These are phyloP conservation scores for Matsumurasca onukii DNA, from an alignment of 1,140 invertebrate species.

Conservation along the genomic window DNA sequence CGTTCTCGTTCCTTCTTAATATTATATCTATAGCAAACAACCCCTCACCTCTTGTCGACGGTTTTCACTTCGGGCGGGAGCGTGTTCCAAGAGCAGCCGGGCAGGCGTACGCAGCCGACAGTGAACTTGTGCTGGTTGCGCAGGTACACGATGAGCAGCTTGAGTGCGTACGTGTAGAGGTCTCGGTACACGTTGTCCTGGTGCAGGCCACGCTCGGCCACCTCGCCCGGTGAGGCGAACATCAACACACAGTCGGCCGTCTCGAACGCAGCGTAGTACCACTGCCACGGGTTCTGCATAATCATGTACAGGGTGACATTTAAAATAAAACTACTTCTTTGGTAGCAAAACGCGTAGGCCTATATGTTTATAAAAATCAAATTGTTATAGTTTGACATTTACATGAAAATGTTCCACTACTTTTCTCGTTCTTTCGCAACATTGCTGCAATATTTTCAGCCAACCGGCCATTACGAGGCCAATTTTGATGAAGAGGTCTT, in stretches of 20 bases:
- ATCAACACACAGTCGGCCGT: neutral
- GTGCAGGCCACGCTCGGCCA: neutral
- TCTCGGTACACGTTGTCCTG: neutral
- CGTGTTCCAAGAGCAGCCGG: neutral
- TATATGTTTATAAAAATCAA: too few relatives aligned
- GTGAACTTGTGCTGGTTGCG: neutral
- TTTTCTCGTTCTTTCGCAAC: too few relatives aligned
- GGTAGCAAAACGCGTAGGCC: too few relatives aligned
- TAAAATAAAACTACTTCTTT: too few relatives aligned
- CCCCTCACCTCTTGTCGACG: neutral
- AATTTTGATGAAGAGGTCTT: too few relatives aligned
- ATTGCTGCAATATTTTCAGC: too few relatives aligned
- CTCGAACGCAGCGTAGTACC: conserved; percentile 1
- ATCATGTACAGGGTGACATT: too few relatives aligned
- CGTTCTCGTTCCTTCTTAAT: neutral
- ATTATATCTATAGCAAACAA: neutral
- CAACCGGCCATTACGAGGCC: too few relatives aligned
- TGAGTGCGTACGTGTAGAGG: neutral
- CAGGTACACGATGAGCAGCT: neutral
- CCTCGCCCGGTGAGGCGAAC: neutral
- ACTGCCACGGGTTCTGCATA: neutral
- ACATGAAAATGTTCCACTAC: too few relatives aligned
- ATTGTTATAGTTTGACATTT: too few relatives aligned
- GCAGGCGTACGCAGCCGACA: neutral
- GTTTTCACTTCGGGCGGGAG: neutral